Evolutionary conservation across 2,113 vertebrate species (phyloP).

Genomic region (Oreochromis niloticus): DNA sequence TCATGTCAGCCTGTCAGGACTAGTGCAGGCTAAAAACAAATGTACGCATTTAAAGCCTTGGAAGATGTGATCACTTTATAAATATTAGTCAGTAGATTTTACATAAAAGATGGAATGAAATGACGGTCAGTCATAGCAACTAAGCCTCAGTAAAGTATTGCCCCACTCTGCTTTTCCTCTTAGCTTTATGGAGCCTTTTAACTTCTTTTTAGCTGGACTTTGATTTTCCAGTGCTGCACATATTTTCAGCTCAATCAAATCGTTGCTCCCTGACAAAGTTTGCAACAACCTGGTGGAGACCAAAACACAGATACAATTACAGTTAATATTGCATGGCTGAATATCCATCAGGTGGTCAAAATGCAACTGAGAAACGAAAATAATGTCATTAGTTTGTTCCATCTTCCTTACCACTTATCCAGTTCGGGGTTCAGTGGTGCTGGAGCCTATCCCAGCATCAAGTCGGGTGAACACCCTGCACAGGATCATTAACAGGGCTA

Average conservation of each 20-base stretch:
- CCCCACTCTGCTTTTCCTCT: neutral
- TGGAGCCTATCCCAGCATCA: neutral
- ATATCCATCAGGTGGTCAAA: neutral
- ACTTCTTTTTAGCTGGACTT: neutral
- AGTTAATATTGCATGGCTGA: neutral
- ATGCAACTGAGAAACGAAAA: neutral
- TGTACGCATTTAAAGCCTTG: neutral
- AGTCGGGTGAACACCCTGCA: neutral
- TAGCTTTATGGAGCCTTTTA: neutral
- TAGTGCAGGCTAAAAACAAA: neutral
- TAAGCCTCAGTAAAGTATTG: neutral
- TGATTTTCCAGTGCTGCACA: neutral
- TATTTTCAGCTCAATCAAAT: neutral
- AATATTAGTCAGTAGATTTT: neutral
- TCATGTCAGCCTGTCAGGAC: neutral
- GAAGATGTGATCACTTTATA: neutral
- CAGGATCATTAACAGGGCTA: rapidly evolving
- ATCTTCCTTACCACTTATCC: neutral
- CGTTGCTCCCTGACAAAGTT: neutral
- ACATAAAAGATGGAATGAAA: neutral
- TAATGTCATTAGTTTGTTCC: neutral
- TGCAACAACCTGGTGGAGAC: neutral
- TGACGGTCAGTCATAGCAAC: neutral
- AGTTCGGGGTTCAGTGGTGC: neutral
- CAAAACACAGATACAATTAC: neutral